Evolutionary conservation across 2,797 vertebrate species (phyloP).

Genomic region (Dryobates pubescens): DNA sequence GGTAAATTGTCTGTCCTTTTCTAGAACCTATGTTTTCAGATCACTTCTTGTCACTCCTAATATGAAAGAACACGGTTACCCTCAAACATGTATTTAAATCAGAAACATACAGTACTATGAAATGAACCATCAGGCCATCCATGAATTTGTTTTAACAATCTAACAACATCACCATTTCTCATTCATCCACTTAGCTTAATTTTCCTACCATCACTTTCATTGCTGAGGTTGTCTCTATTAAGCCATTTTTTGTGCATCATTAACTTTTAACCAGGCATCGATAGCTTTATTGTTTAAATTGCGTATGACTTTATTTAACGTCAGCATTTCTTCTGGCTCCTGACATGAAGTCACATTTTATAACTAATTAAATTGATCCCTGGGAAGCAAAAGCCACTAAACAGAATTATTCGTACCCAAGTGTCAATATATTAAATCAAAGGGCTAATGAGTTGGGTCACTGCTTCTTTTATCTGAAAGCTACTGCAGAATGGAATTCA

Average conservation of each 20-base stretch:
- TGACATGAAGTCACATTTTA: conserved; percentile 98
- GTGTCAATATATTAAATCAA: conserved; percentile 99
- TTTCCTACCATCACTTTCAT: conserved; percentile 85
- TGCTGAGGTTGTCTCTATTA: conserved; percentile 91
- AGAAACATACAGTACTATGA: conserved; percentile 60
- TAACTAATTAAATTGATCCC: conserved; percentile 99
- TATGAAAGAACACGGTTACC: neutral
- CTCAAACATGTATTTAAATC: conserved; percentile 50
- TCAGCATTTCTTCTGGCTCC: conserved; percentile 97
- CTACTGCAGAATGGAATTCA: conserved; percentile 84
- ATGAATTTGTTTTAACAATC: conserved; percentile 87
- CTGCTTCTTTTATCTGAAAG: conserved; percentile 95
- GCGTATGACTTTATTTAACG: conserved; percentile 94
- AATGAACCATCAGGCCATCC: conserved; percentile 71
- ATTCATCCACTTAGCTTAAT: conserved; percentile 90
- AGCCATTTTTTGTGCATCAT: conserved; percentile 94
- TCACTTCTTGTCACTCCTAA: neutral
- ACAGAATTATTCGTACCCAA: conserved; percentile 97
- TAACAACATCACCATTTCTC: conserved; percentile 82
- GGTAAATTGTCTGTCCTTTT: conserved; percentile 2
- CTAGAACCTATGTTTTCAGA: conserved; percentile 15
- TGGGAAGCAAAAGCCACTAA: conserved; percentile 92
- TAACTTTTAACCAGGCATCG: conserved; percentile 93
- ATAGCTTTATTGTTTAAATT: conserved; percentile 97
- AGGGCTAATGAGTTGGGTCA: conserved; percentile 98